Conservation (phyloP, 1,140 invertebrate genomes). For the roundworm (Caenorhabditis elegans) region DNA sequence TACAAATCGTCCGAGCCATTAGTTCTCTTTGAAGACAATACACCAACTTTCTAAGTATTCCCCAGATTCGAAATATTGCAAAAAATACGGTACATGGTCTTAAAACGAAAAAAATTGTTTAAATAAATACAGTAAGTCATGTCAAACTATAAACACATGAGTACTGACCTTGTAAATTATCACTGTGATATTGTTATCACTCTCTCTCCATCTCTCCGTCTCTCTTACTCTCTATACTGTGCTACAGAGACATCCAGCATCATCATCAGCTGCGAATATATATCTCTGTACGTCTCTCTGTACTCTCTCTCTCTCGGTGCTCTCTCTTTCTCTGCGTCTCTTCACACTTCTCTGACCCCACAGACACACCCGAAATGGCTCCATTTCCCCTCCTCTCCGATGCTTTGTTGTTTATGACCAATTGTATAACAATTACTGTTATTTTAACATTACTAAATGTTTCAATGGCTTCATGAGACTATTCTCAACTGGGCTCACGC, state of each 20-base stretch:
- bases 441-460: constrained; percentile 13
- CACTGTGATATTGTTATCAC: background rate
- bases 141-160: too few relatives aligned
- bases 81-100: too few relatives aligned
- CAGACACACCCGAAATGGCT: constrained; percentile 16
- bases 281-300: background rate
- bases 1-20: too few relatives aligned
- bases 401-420: background rate
- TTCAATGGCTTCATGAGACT: constrained; percentile 4
- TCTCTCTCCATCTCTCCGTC: background rate
- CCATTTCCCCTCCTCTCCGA: background rate
- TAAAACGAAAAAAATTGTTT: too few relatives aligned
- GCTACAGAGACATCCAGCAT: background rate
- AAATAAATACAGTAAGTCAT: too few relatives aligned
- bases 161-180: too few relatives aligned
- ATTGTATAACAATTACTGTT: background rate
- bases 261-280: background rate
- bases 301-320: background rate
- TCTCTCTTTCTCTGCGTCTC: constrained; percentile 6
- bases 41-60: too few relatives aligned
- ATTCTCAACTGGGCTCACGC: background rate
- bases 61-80: too few relatives aligned
- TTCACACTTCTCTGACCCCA: background rate
- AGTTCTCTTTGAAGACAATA: too few relatives aligned
- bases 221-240: background rate